These are phyloP conservation scores for Cotesia chilonis DNA, from an alignment of 1,140 invertebrate genomes.

Conservation along the genomic window DNA sequence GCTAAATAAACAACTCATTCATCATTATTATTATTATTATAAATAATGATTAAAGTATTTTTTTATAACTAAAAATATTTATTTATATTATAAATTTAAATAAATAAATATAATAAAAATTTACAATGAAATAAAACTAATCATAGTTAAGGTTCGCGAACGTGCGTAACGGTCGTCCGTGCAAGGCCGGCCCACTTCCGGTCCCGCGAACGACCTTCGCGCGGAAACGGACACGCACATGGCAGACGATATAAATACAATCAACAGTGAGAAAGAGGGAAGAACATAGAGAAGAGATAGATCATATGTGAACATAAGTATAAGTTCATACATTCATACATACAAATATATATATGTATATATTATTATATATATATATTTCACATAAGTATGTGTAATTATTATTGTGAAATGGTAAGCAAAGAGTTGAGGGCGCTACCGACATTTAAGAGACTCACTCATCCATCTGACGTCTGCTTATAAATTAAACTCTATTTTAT, in stretches of 20 bases:
- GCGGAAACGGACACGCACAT: conserved; percentile 58
- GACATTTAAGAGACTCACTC: not conserved
- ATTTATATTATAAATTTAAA: not conserved
- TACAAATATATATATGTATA: not conserved
- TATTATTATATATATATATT: too few species aligned
- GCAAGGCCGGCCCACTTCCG: conserved; percentile 64
- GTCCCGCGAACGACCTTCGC: conserved; percentile 59
- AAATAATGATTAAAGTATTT: too few species aligned
- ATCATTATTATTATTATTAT: too few species aligned
- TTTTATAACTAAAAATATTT: not conserved
- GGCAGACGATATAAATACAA: conserved; percentile 48
- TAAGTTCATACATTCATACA: not conserved
- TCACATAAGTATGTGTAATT: not conserved
- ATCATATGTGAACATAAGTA: not conserved
- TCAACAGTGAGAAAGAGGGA: conserved; percentile 28
- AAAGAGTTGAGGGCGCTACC: not conserved
- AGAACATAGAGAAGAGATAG: conserved; percentile 35
- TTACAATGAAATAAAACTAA: not conserved
- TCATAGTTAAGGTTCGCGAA: conserved; percentile 39
- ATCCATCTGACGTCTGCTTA: too few species aligned
- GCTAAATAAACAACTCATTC: too few species aligned
- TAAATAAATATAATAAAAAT: not conserved
- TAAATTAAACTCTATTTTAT: not conserved
- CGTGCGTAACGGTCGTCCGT: conserved; percentile 55
- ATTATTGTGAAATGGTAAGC: not conserved